Conservation (phyloP, 2,113 vertebrate species). For the Sigmodon hispidus region DNA sequence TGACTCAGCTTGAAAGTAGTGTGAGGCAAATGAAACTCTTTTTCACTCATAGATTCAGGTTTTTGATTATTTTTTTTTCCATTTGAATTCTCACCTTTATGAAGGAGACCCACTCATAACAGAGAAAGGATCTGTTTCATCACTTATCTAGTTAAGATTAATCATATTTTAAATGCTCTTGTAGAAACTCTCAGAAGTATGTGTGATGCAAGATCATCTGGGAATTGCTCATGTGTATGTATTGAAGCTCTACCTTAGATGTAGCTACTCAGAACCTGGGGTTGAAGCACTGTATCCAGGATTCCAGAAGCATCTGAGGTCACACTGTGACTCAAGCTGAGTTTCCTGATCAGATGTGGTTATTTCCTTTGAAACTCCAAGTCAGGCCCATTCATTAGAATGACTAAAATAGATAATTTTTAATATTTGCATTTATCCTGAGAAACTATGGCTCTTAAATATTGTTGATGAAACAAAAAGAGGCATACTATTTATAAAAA, state of each 20-base stretch:
- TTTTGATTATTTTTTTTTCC: neutral
- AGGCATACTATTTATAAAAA: neutral
- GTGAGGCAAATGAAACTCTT: neutral
- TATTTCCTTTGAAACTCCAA: neutral
- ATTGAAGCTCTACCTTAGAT: neutral
- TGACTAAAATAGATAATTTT: neutral
- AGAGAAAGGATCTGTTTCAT: neutral
- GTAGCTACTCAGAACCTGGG: neutral
- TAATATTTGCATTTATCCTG: neutral
- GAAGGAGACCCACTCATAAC: neutral
- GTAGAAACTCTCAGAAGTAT: neutral
- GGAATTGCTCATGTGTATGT: no score
- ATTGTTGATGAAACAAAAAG: neutral
- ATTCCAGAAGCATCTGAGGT: neutral
- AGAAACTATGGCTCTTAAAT: neutral
- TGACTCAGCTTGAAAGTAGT: no score
- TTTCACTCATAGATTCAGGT: rapidly evolving
- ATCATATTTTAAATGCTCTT: neutral
- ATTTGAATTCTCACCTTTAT: neutral
- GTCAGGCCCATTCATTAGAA: no score
- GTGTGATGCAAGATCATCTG: neutral
- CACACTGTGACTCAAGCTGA: neutral
- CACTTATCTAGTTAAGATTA: neutral
- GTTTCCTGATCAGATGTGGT: no score
- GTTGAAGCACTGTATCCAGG: neutral